Percentiles rank a stretch among this genome's conserved stretches.
phyloP scores from a whole-genome alignment of 2,888 invertebrate species.

The Ectemnius cavifrons region DNA sequence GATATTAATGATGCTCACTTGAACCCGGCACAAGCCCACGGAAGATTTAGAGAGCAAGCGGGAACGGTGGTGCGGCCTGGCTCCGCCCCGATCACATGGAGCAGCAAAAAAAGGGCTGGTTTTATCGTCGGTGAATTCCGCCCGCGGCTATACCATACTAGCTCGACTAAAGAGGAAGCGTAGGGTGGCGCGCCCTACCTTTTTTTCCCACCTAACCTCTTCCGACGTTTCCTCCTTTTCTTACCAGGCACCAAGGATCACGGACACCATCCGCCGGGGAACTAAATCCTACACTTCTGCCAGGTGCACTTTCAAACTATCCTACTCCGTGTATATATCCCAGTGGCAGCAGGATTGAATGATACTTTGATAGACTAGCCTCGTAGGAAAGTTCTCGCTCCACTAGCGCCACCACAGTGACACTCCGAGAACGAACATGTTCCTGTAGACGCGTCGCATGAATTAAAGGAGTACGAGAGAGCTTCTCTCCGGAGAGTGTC shows the following conservation, averaged over 20 bases:
- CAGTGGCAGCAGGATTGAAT: conserved; percentile 32
- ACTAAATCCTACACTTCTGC: neutral
- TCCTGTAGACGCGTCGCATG: too few relatives aligned
- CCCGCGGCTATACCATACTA: conserved; percentile 42
- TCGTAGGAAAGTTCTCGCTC: too few relatives aligned
- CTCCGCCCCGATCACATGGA: conserved; percentile 3
- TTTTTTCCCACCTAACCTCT: conserved; percentile 42
- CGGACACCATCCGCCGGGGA: neutral
- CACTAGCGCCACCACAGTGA: too few relatives aligned
- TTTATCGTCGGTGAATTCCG: conserved; percentile 49
- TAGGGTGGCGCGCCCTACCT: conserved; percentile 21
- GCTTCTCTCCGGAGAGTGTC: too few relatives aligned
- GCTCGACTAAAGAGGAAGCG: conserved; percentile 33
- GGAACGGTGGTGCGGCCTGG: neutral
- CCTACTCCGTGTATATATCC: neutral
- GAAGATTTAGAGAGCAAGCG: conserved; percentile 42
- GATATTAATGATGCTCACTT: conserved; percentile 61
- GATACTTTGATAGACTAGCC: conserved; percentile 40
- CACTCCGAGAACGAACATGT: too few relatives aligned
- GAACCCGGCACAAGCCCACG: conserved; percentile 43
- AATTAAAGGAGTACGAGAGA: too few relatives aligned
- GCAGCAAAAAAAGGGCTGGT: conserved; percentile 48
- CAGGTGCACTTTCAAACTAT: neutral
- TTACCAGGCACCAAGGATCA: neutral
- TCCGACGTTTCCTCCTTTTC: conserved; percentile 51